Evolutionary conservation across 2,888 invertebrate genomes (phyloP), one percentile per base, ranked within the genome.

Genomic region (Sturmia bella): DNA sequence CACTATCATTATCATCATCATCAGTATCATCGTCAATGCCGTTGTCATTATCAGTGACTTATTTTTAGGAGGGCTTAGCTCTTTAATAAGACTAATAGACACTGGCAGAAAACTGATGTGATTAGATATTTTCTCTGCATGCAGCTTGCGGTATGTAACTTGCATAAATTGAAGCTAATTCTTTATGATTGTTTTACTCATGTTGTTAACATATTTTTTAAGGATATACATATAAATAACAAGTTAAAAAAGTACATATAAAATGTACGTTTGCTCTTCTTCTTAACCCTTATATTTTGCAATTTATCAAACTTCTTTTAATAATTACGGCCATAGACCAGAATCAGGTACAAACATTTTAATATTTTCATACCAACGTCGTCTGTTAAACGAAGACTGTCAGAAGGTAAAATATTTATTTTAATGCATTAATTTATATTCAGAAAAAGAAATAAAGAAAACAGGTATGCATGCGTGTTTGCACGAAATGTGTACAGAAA

Each of bases 341-440:
- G n/a, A 50, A 63, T 54, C 61, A 24, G n/a, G 12, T 24, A 59
- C 41, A 66, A 17, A 59, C n/a, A 39, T 17, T 13, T 19, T 37
- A 50, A 41, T 66, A 52, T n/a, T 52, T 57, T 57, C 32, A 17
- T 41, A 48, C 15, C 43, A 37, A 13, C 19, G 57, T 56, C 61
- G 54, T 45, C 45, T 57, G 52, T 37, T 61, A 52, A 66, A 41
- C 37, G 52, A 78, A 57, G 50, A 15, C 45, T 56, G 63, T 59
- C 63, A 72, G 72, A 72, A 78, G 66, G 50, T 66, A 72, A 72
- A 78, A 64, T 32, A 64, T 64, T 50, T 50, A 56, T 56, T 64
- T 70, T 54, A 15, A 50, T 66, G 19, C 11, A 52, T 41, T 45
- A 50, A 41, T 68, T 48, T 32, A 59, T 75, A 21, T 17, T 24